Percentiles rank a stretch among this genome's conserved stretches.
phyloP scores from a whole-genome alignment of 1,140 invertebrate species.

The Eupeodes corollae region DNA sequence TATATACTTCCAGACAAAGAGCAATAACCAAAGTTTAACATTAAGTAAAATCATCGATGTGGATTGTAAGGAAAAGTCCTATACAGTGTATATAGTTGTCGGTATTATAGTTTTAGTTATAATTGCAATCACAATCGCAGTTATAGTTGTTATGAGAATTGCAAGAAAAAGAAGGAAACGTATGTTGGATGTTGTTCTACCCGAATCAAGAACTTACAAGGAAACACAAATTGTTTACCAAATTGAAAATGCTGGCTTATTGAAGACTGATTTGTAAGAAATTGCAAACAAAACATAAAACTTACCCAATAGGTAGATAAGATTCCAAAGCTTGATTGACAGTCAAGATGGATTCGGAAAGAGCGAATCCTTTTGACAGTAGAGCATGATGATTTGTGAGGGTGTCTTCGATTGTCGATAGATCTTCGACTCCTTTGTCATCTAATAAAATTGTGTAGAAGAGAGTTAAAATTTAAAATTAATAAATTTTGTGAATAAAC shows the following conservation, averaged over 20 bases:
- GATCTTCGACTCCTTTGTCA: conserved; percentile 64
- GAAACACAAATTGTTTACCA: conserved; percentile 76
- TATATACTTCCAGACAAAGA: conserved; percentile 8
- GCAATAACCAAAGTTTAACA: conserved; percentile 15
- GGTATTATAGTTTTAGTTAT: conserved; percentile 34
- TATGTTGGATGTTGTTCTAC: conserved; percentile 54
- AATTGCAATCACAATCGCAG: conserved; percentile 29
- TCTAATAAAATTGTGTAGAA: too few relatives aligned
- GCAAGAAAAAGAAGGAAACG: conserved; percentile 38
- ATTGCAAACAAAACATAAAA: conserved; percentile 12
- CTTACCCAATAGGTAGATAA: conserved; percentile 73
- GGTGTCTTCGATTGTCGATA: conserved; percentile 60
- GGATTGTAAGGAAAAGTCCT: conserved; percentile 10
- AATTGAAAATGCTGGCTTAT: conserved; percentile 65
- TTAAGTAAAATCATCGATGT: conserved; percentile 10
- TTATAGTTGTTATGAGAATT: conserved; percentile 24
- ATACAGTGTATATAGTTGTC: conserved; percentile 22
- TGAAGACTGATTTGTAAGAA: conserved; percentile 60
- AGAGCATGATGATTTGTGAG: conserved; percentile 61
- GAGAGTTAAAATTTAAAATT: conserved; percentile 4
- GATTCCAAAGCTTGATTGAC: conserved; percentile 85
- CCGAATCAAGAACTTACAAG: conserved; percentile 65
- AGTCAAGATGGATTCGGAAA: conserved; percentile 65
- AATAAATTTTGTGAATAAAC: not conserved
- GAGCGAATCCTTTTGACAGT: conserved; percentile 81